These are phyloP conservation scores for Whitmania pigra DNA, from an alignment of 1,140 invertebrate genomes.

Conservation along the genomic window DNA sequence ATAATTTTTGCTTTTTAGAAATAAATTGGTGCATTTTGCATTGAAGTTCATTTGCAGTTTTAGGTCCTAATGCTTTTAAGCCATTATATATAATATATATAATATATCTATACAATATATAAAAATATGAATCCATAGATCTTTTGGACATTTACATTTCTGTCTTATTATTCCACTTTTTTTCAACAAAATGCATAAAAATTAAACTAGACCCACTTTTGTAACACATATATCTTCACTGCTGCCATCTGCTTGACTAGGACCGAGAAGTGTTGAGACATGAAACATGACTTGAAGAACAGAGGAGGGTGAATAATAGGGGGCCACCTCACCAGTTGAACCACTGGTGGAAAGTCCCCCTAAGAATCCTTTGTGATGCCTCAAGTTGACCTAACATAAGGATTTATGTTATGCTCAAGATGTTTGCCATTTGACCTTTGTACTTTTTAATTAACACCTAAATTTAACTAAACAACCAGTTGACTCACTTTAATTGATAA, in stretches of 20 bases:
- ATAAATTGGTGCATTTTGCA: neutral
- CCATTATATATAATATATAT: no score
- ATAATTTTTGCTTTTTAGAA: neutral
- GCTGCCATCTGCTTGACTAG: conserved; percentile 35
- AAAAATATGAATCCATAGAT: neutral
- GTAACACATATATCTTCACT: neutral
- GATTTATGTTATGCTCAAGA: no score
- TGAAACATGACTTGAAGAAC: conserved; percentile 66
- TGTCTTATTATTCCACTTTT: neutral
- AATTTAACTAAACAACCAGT: no score
- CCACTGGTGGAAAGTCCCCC: conserved; percentile 78
- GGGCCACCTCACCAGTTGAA: conserved; percentile 70
- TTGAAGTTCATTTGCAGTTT: neutral
- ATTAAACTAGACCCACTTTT: neutral
- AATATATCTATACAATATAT: no score
- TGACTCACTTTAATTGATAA: no score
- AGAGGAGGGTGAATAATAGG: conserved; percentile 80
- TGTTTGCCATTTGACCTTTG: no score
- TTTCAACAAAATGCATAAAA: neutral
- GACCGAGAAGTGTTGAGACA: conserved; percentile 86
- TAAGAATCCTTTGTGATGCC: conserved; percentile 79
- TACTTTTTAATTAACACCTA: no score
- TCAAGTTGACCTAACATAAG: conserved; percentile 43
- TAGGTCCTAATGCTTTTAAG: neutral
- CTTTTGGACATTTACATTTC: neutral